Conservation (phyloP, 1,140 invertebrate genomes). For the Drosophila santomea region DNA sequence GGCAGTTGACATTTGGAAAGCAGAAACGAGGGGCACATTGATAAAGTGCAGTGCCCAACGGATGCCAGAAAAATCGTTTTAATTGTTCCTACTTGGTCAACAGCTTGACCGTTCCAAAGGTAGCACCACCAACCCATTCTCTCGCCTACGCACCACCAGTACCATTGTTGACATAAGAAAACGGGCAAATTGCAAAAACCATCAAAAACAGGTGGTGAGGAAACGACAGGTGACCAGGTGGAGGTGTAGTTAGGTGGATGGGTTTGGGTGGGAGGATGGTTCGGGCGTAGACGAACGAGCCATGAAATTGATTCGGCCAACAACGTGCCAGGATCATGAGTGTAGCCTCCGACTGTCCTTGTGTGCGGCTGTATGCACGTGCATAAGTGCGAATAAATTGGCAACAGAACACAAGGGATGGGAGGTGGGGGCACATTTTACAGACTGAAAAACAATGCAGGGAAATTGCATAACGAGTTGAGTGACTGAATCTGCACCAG, state of each 20-base stretch:
- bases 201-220: constrained; percentile 13
- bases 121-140: constrained; percentile 3
- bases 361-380: constrained; percentile 48
- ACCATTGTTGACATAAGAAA: constrained; percentile 55
- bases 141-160: constrained; percentile 20
- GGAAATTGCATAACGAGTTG: constrained; percentile 75
- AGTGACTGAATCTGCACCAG: constrained; percentile 24
- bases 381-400: constrained; percentile 80
- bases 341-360: constrained; percentile 30
- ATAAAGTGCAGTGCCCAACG: constrained; percentile 31
- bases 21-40: constrained; percentile 6
- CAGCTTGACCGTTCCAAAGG: constrained; percentile 38
- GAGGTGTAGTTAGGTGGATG: neutral
- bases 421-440: constrained; percentile 16
- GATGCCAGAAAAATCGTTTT: constrained; percentile 53
- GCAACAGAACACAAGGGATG: constrained; percentile 44
- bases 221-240: neutral
- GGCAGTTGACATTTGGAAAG: constrained; percentile 63
- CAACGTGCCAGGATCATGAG: constrained; percentile 59
- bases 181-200: constrained; percentile 44
- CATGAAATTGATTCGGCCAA: constrained; percentile 77
- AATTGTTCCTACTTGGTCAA: constrained; percentile 64
- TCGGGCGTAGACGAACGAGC: constrained; percentile 33
- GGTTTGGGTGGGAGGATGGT: neutral
- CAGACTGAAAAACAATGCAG: constrained; percentile 51